A percentile compares a stretch with the other conserved stretches of the same genome.
These are phyloP conservation scores for Zoanthus sansibaricus DNA, from an alignment of 92 coral and sea anemone genomes.

Conservation along the genomic window DNA sequence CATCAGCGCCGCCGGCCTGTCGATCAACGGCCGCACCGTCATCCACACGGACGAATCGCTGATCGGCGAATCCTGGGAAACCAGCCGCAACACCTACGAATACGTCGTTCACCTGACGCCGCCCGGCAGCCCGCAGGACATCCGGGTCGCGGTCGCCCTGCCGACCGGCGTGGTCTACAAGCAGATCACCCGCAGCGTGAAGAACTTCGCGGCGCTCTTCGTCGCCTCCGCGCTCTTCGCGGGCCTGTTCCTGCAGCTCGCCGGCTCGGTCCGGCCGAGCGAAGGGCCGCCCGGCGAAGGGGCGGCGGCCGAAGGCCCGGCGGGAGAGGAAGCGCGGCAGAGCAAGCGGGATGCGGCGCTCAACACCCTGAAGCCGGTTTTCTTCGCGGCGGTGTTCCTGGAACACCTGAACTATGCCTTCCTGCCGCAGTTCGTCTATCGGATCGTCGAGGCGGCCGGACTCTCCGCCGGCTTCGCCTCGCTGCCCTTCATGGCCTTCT, in stretches of 20 bases:
- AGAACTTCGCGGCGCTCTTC: neutral
- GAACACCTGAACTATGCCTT: slow-evolving; percentile 27
- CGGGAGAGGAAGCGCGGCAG: too few species aligned
- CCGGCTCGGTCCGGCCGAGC: too few species aligned
- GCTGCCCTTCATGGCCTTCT: neutral
- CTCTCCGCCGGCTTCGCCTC: slow-evolving; percentile 21
- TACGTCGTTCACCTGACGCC: too few species aligned
- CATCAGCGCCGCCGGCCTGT: neutral
- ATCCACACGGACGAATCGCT: too few species aligned
- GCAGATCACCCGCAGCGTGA: neutral
- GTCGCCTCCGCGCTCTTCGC: slow-evolving; percentile 5
- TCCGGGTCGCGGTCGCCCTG: too few species aligned
- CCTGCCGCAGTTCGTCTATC: slow-evolving; percentile 21
- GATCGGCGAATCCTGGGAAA: too few species aligned
- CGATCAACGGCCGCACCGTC: too few species aligned
- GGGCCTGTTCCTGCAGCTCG: too few species aligned
- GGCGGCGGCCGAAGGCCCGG: too few species aligned
- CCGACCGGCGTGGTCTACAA: neutral
- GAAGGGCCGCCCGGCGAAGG: too few species aligned
- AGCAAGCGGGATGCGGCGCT: neutral
- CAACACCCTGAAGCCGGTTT: slow-evolving; percentile 1
- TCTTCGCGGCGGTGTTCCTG: slow-evolving; percentile 11
- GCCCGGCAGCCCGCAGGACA: too few species aligned
- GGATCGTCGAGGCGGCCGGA: neutral
- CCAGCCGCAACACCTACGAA: too few species aligned